Base-by-base conservation (phyloP, 2,888 invertebrate genomes). In the Bellardia pandia region DNA sequence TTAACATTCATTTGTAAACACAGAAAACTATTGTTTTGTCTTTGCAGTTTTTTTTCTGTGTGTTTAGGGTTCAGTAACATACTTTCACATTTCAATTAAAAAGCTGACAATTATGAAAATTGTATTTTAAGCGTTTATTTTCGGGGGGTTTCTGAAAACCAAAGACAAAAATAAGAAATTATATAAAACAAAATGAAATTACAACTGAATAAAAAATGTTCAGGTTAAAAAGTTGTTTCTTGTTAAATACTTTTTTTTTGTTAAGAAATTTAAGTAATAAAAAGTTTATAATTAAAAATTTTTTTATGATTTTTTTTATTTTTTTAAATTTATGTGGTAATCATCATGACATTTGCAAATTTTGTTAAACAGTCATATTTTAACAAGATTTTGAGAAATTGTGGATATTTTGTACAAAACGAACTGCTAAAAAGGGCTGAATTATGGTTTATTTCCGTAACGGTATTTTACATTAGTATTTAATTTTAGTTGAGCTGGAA, bases 11-110 rank as follows among this genome's bases (percentile, higher is more conserved):
- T 11, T 3, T 40, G 45, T 64, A 68, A 48, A 2, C 13, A 33
- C 16, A 13, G 2, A 42, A 53, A 53, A 23, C 9, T 40, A 30
- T 40, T 68, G 56, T 45, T 68, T 16, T 23, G 11, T 33, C 33
- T 45, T 48, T 64, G 60, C 16, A 23, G 11, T 23, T 7, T 33
- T 14, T n/a, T 13, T 56, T 56, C 37, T 62, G 16, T 37, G 2
- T 14, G 14, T 23, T 5, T 23, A 68, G 66, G 68, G 66, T 75
- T 75, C 48, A 30, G 45, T 51, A 75, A 60, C 58, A 75, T 42
- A 75, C 82, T 82, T 82, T 82, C 75, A 82, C 82, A 82, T 75
- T 82, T 75, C 23, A 82, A 64, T 80, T 64, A 64, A 78, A 40
- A 75, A 40, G 66, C 68, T 62, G 66, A 68, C 48, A 60, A 72